A percentile compares a stretch with the other conserved stretches of the same genome.
These are phyloP conservation scores for Bruchidius siliquastri DNA, from an alignment of 2,888 invertebrate genomes.

Conservation along the genomic window DNA sequence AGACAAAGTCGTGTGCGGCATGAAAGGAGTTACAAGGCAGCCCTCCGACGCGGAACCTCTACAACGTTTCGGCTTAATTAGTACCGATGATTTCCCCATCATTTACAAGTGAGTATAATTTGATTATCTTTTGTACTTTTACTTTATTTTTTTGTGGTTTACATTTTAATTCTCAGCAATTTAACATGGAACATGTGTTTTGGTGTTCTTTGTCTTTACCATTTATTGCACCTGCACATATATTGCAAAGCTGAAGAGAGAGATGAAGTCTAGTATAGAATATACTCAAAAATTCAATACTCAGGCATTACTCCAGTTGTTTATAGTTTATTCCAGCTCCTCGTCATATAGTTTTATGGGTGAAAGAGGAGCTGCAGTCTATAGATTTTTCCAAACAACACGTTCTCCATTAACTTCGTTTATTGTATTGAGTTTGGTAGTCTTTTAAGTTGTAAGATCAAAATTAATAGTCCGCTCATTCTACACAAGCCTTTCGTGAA, in stretches of 20 bases:
- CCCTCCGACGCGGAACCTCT: conserved; percentile 67
- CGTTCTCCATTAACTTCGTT: no score
- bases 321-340: no score
- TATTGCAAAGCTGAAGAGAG: neutral
- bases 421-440: no score
- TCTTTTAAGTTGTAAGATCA: no score
- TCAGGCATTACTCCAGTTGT: no score
- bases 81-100: conserved; percentile 74
- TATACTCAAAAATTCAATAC: no score
- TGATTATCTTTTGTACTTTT: neutral
- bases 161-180: neutral
- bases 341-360: no score
- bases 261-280: neutral
- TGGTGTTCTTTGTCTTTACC: neutral
- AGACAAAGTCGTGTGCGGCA: conserved; percentile 82
- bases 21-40: conserved; percentile 72
- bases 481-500: no score
- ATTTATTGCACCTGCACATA: neutral
- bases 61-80: conserved; percentile 77
- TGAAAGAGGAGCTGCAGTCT: no score
- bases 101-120: conserved; percentile 73
- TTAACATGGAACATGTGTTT: neutral
- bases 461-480: no score
- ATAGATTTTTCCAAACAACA: no score
- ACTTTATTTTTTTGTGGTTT: neutral